These are phyloP conservation scores for Cynopterus sphinx DNA, from an alignment of 2,797 vertebrate species.

Conservation along the genomic window DNA sequence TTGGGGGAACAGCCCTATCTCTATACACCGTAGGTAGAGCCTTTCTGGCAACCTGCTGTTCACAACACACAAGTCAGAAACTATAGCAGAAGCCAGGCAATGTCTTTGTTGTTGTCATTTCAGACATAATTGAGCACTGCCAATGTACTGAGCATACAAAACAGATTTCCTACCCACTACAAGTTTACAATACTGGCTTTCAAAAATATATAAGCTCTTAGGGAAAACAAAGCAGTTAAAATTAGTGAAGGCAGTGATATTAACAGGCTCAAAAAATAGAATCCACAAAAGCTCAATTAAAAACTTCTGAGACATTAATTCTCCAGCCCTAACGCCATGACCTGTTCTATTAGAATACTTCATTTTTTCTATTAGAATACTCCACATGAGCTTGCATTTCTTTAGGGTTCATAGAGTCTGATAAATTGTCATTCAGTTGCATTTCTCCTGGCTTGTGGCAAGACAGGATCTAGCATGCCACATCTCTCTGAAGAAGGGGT, in stretches of 20 bases:
- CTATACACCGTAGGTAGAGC: background rate
- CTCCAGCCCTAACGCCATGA: background rate
- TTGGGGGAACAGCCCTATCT: background rate
- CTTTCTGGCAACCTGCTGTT: constrained; percentile 22
- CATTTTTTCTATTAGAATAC: background rate
- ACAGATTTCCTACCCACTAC: background rate
- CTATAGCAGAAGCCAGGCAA: background rate
- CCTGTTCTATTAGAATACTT: background rate
- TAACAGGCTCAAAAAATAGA: background rate
- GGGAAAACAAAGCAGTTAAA: background rate
- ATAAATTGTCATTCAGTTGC: background rate
- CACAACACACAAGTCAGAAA: background rate
- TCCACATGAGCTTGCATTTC: background rate
- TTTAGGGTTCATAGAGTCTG: background rate
- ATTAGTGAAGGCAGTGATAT: background rate
- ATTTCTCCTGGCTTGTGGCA: background rate
- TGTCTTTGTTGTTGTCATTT: background rate
- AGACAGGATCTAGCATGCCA: background rate
- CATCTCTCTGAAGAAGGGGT: background rate
- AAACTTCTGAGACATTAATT: background rate
- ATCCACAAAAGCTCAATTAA: background rate
- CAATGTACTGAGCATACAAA: background rate
- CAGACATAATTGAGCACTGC: background rate
- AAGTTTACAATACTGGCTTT: background rate
- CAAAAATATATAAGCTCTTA: background rate